Evolutionary conservation across 2,888 invertebrate genomes (phyloP).

Genomic region (Drosophila diplacantha): DNA sequence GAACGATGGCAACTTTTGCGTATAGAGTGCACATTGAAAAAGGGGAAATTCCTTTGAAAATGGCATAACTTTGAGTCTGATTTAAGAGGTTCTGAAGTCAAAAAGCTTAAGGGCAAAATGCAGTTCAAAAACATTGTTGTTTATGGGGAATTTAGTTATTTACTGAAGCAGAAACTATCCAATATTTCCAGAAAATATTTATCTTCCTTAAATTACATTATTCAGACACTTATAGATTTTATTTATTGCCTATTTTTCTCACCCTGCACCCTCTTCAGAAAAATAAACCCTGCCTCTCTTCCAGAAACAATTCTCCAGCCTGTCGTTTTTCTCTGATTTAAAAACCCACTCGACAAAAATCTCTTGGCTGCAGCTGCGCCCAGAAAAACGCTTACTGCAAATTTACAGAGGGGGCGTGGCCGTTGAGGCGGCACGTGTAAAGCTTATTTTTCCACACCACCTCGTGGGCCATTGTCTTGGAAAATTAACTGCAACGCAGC

Average conservation of each 20-base stretch:
- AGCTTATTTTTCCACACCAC: slow-evolving; percentile 60
- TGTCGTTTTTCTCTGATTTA: slow-evolving; percentile 16
- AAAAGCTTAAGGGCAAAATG: too few relatives aligned
- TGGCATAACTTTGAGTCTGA: too few relatives aligned
- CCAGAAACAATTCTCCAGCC: neutral
- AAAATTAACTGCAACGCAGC: slow-evolving; percentile 65
- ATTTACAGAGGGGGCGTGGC: slow-evolving; percentile 43
- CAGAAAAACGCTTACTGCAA: slow-evolving; percentile 24
- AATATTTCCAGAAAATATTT: neutral
- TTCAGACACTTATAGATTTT: neutral
- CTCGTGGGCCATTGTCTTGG: slow-evolving; percentile 63
- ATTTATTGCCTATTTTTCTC: neutral
- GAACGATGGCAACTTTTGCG: slow-evolving; percentile 3
- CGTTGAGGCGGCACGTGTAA: slow-evolving; percentile 65
- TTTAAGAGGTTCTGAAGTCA: too few relatives aligned
- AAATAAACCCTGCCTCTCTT: neutral
- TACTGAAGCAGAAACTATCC: rapidly evolving
- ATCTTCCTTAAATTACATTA: neutral
- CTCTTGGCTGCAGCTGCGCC: slow-evolving; percentile 1
- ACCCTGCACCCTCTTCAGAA: neutral
- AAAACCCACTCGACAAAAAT: slow-evolving; percentile 8
- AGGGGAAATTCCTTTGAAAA: too few relatives aligned
- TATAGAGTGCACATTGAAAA: neutral
- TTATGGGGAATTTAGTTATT: neutral
- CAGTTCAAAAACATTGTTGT: neutral